Evolutionary conservation across 2,888 invertebrate species (phyloP), one percentile per base, ranked within the genome.

Genomic region (Xanthostigma xanthostigma): DNA sequence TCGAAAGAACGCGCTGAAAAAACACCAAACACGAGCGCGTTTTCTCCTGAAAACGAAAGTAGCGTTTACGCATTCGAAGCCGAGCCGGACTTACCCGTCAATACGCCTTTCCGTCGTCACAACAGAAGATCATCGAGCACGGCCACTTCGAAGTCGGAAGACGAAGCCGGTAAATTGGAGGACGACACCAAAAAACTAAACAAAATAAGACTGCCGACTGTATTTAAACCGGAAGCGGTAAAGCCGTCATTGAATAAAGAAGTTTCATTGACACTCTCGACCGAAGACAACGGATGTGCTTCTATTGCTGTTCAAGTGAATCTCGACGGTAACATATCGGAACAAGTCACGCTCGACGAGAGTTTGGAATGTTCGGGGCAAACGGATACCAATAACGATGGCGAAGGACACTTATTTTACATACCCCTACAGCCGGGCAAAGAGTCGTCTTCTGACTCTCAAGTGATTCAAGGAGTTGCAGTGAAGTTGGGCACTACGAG

Each of bases 31-130:
- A 65, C 71, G 4, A 75, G 68, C 57, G 80, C 81, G 0, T 81
- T 81, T 62, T 79, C 79, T 0, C 77, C 76, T 1, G 78, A 78
- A 54, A 80, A 81, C 58, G 81, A 81, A 59, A 78, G 78, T 51
- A 81, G 81, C 50, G 76, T 82, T 12, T 82, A 83, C 57, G 82
- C 82, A 2, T 83, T 83, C 60, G 80, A 81, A 54, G 79, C 78
- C 52, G 80, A 81, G 41, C 74, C 73, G 35, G 80, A 79, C 50
- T 69, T 69, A n/a, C 59, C 66, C 1, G 64, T 72, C 17, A 74
- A 67, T 49, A 75, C 76, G 12, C 78, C 78, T 1, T 79, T 80
- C 59, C 62, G 77, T 36, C 61, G 75, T 41, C 72, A 72, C 41
- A 64, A 66, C 37, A 61, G 73, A 48, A 59, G 68, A 12, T 69